Percentiles rank a stretch among this genome's conserved stretches.
phyloP scores from a whole-genome alignment of 2,888 invertebrate species.

The Scrobipalpa atriplicella region DNA sequence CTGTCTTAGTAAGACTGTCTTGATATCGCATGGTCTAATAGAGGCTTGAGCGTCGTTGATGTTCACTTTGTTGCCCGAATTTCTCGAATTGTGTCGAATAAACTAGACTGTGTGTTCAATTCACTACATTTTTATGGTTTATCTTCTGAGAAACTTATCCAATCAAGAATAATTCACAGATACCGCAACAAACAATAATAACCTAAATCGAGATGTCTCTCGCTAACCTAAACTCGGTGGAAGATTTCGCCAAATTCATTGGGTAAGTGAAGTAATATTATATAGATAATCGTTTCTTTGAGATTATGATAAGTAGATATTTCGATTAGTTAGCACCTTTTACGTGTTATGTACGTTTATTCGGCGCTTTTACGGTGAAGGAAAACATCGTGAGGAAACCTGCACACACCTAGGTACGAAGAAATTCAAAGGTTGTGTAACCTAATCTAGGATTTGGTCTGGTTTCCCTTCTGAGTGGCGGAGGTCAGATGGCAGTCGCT shows the following conservation, averaged over 20 bases:
- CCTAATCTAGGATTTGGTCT: no score
- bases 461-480: no score
- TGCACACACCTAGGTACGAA: no score
- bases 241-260: constrained; percentile 76
- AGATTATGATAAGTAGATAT: background rate
- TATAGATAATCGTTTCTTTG: background rate
- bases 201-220: constrained; percentile 77
- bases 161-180: background rate
- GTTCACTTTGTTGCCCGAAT: background rate
- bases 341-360: no score
- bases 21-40: no score
- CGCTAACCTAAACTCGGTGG: constrained; percentile 69
- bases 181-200: constrained; percentile 33
- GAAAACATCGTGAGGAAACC: no score
- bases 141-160: background rate
- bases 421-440: no score
- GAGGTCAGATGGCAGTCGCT: no score
- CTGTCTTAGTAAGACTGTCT: no score
- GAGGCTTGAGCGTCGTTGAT: no score
- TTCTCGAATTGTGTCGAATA: background rate
- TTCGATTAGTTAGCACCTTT: no score
- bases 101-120: background rate
- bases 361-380: no score
- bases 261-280: constrained; percentile 49
- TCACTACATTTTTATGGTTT: background rate